These are phyloP conservation scores for Protodeltote pygarga DNA, from an alignment of 2,888 invertebrate species.

Conservation along the genomic window DNA sequence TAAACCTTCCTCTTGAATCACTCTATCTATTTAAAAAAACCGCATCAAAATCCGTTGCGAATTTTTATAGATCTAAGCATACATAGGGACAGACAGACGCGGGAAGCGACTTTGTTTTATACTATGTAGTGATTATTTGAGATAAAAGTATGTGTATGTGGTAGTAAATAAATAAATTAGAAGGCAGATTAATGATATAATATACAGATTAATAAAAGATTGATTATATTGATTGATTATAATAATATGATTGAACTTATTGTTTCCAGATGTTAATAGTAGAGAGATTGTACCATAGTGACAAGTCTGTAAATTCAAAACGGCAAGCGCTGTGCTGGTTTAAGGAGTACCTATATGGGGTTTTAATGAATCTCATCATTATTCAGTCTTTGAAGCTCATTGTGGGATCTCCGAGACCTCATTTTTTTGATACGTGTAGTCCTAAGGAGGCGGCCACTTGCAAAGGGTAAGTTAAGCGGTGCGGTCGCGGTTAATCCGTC, in stretches of 20 bases:
- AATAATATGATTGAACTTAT: background rate
- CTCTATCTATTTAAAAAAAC: too few species aligned
- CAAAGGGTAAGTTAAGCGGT: slow-evolving; percentile 70
- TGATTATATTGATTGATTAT: background rate
- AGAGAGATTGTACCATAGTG: slow-evolving; percentile 62
- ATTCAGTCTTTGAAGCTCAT: slow-evolving; percentile 88
- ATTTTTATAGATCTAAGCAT: too few species aligned
- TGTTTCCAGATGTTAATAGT: slow-evolving; percentile 74
- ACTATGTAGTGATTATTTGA: too few species aligned
- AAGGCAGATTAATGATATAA: too few species aligned
- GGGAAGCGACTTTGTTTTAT: too few species aligned
- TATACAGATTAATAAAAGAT: background rate
- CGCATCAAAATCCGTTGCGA: too few species aligned
- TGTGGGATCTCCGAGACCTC: slow-evolving; percentile 91
- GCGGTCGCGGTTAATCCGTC: too few species aligned
- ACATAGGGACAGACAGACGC: too few species aligned
- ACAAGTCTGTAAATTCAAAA: slow-evolving; percentile 59
- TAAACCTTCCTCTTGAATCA: too few species aligned
- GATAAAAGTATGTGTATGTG: too few species aligned
- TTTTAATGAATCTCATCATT: slow-evolving; percentile 86
- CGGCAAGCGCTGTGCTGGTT: slow-evolving; percentile 82
- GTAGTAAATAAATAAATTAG: too few species aligned
- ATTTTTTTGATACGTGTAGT: slow-evolving; percentile 91
- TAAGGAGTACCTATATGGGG: slow-evolving; percentile 88
- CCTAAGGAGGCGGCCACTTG: slow-evolving; percentile 89